phyloP scores from a whole-genome alignment of 2,888 invertebrate species.

The Leucozona laternaria region DNA sequence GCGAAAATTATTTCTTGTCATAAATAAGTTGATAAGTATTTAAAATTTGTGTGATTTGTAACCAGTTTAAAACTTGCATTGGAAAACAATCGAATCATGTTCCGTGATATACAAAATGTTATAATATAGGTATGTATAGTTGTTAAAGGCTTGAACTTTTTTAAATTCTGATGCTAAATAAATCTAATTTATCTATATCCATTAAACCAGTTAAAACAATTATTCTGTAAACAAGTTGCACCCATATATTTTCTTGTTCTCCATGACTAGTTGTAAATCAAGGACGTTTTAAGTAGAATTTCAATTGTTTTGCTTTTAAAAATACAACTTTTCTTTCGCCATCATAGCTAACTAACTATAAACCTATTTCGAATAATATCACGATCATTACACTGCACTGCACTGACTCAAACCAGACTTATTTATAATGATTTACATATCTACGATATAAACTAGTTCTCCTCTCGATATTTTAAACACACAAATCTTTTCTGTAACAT shows the following conservation, averaged over 20 bases:
- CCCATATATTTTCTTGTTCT: conserved; percentile 19
- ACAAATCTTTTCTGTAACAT: conserved; percentile 23
- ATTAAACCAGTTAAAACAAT: conserved; percentile 12
- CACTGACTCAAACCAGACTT: neutral
- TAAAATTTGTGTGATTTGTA: too few species aligned
- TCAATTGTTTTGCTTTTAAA: conserved; percentile 2
- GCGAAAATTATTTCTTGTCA: too few species aligned
- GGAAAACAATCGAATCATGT: neutral
- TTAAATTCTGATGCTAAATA: neutral
- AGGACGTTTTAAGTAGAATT: conserved; percentile 24
- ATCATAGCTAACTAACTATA: neutral
- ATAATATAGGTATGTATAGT: neutral
- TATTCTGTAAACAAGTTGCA: conserved; percentile 27
- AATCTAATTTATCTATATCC: neutral
- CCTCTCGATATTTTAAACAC: neutral
- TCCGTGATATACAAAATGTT: neutral
- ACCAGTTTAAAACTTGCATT: neutral
- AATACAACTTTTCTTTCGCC: conserved; percentile 21
- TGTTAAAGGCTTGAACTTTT: neutral
- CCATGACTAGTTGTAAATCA: conserved; percentile 14
- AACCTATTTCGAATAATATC: neutral
- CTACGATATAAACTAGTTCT: neutral
- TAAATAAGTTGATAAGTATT: too few species aligned
- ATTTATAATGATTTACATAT: conserved; percentile 25
- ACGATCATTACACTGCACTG: conserved; percentile 6